Evolutionary conservation across 2,797 vertebrate species (phyloP).

Genomic region (Pagetopsis macropterus): DNA sequence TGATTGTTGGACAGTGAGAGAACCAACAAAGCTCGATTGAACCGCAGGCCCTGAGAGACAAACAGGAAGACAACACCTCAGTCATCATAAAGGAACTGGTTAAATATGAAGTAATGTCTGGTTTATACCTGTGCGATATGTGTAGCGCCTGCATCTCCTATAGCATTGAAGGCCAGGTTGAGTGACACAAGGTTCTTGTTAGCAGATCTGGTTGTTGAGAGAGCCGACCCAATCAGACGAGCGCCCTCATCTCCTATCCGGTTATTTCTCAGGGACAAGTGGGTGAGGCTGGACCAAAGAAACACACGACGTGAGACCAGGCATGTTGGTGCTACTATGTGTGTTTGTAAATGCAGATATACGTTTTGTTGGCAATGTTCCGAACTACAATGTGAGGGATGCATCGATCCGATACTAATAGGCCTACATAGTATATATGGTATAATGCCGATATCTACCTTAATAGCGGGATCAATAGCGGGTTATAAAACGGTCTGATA

Average conservation of each 20-base stretch:
- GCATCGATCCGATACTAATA: too few species aligned
- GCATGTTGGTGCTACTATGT: conserved; percentile 4
- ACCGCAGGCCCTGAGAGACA: conserved; percentile 85
- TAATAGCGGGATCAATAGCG: too few species aligned
- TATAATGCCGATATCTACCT: too few species aligned
- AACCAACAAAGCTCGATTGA: conserved; percentile 86
- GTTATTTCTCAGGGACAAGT: conserved; percentile 88
- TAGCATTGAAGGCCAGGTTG: conserved; percentile 88
- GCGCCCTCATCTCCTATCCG: conserved; percentile 83
- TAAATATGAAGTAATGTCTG: neutral
- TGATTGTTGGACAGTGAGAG: conserved; percentile 88
- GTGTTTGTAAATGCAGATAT: neutral
- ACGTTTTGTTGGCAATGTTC: neutral
- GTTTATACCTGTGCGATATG: conserved; percentile 85
- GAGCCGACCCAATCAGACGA: conserved; percentile 82
- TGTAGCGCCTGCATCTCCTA: conserved; percentile 86
- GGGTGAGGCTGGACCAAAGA: conserved; percentile 78
- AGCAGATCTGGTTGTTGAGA: conserved; percentile 77
- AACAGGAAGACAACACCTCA: conserved; percentile 15
- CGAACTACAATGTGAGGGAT: neutral
- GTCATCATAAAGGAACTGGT: neutral
- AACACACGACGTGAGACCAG: conserved; percentile 15
- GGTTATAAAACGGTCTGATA: too few species aligned
- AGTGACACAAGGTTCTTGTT: conserved; percentile 86
- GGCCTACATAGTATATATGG: too few species aligned